Evolutionary conservation across 2,797 vertebrate genomes (phyloP).

Genomic region (Anguilla pacifica): DNA sequence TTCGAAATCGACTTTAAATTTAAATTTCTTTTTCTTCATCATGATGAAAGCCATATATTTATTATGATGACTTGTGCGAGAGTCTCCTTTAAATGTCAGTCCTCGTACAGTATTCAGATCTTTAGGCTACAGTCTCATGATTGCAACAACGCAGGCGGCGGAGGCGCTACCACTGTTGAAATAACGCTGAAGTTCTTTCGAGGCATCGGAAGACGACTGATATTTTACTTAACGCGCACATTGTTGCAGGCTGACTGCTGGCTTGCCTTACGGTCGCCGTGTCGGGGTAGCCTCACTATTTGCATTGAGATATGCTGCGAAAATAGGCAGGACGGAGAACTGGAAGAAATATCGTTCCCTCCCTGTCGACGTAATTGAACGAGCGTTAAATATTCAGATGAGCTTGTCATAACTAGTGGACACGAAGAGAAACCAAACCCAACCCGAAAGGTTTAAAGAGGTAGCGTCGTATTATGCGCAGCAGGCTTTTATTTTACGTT

Average conservation of each 20-base stretch:
- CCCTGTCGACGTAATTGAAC: constrained; percentile 1
- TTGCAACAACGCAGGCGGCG: neutral
- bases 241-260: neutral
- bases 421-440: neutral
- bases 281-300: neutral
- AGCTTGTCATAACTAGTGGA: constrained; percentile 25
- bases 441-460: constrained; percentile 4
- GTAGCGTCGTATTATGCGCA: neutral
- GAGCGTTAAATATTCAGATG: constrained; percentile 8
- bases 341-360: neutral
- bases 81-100: constrained; percentile 24
- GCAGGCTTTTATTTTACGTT: neutral
- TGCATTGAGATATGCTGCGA: neutral
- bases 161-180: constrained; percentile 18
- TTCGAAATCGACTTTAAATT: constrained; percentile 94
- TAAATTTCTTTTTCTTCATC: constrained; percentile 98
- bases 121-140: constrained; percentile 17
- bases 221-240: neutral
- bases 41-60: constrained; percentile 83
- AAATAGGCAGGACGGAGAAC: neutral
- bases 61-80: neutral
- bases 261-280: neutral
- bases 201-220: neutral
- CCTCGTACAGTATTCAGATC: constrained; percentile 7
- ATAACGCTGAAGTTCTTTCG: constrained; percentile 18